phyloP scores from a whole-genome alignment of 2,113 vertebrate genomes.

The Hyla sarda region DNA sequence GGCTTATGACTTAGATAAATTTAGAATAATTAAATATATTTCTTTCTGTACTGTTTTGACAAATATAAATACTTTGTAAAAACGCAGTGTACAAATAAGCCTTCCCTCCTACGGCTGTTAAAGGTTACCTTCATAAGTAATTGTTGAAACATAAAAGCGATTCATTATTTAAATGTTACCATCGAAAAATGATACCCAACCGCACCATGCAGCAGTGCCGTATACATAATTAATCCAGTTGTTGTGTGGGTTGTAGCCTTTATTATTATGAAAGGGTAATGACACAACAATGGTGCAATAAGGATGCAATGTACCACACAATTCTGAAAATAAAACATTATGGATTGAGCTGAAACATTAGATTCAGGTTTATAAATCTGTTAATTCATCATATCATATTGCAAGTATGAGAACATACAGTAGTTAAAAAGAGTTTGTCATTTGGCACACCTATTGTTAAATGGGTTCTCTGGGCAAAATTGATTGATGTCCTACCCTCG shows the following conservation, averaged over 20 bases:
- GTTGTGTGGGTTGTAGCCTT: constrained; percentile 4
- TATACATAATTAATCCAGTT: background rate
- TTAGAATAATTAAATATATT: background rate
- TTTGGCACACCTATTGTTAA: no score
- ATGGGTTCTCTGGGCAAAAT: no score
- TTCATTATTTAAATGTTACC: background rate
- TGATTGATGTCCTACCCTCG: no score
- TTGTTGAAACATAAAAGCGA: background rate
- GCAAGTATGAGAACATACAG: background rate
- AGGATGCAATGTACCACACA: background rate
- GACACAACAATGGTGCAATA: background rate
- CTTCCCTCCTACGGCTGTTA: background rate
- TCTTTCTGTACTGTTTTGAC: background rate
- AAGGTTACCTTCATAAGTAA: background rate
- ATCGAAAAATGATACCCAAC: background rate
- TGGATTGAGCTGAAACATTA: no score
- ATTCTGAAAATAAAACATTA: background rate
- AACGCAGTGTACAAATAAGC: background rate
- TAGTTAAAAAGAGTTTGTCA: no score
- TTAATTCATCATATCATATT: background rate
- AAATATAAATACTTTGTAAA: background rate
- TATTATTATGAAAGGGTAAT: background rate
- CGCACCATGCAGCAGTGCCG: background rate
- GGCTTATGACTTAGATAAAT: background rate
- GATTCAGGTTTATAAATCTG: background rate